Evolutionary conservation across 2,888 invertebrate species (phyloP).

Genomic region (Pandemis heparana): DNA sequence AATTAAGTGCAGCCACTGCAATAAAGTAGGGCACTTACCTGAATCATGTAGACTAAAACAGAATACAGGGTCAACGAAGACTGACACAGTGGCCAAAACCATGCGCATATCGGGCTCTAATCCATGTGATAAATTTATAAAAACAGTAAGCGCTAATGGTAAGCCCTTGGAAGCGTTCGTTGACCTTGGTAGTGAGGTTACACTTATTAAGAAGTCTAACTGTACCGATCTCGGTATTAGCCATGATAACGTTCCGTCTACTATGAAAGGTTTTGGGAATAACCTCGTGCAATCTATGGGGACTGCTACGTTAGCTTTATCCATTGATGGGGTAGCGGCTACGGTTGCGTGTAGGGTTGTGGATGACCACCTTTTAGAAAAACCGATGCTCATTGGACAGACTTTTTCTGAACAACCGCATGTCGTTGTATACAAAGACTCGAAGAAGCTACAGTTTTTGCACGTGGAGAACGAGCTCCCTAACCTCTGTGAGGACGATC

Average conservation of each 20-base stretch:
- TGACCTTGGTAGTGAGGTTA: slow-evolving; percentile 44
- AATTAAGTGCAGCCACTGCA: slow-evolving; percentile 29
- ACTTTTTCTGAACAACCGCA: slow-evolving; percentile 42
- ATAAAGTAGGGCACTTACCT: slow-evolving; percentile 32
- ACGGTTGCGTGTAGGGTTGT: slow-evolving; percentile 28
- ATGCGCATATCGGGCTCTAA: slow-evolving; percentile 31
- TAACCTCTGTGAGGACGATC: too few species aligned
- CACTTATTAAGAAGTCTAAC: slow-evolving; percentile 24
- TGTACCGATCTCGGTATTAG: too few species aligned
- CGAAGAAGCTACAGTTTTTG: slow-evolving; percentile 31
- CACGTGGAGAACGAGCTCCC: slow-evolving; percentile 33
- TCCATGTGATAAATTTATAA: slow-evolving; percentile 33
- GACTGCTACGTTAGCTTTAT: not conserved
- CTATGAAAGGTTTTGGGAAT: slow-evolving; percentile 41
- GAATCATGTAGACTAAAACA: slow-evolving; percentile 13
- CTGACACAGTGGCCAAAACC: slow-evolving; percentile 17
- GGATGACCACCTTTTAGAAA: slow-evolving; percentile 35
- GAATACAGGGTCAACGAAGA: not conserved
- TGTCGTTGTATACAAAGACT: slow-evolving; percentile 34
- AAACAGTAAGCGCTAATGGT: slow-evolving; percentile 18
- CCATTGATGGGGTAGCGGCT: slow-evolving; percentile 38
- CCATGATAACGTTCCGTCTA: slow-evolving; percentile 19
- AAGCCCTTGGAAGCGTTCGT: slow-evolving; percentile 33
- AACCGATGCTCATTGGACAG: slow-evolving; percentile 40
- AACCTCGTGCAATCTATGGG: slow-evolving; percentile 34